phyloP scores from a whole-genome alignment of 2,888 invertebrate species.

The Odontocolon sp. region DNA sequence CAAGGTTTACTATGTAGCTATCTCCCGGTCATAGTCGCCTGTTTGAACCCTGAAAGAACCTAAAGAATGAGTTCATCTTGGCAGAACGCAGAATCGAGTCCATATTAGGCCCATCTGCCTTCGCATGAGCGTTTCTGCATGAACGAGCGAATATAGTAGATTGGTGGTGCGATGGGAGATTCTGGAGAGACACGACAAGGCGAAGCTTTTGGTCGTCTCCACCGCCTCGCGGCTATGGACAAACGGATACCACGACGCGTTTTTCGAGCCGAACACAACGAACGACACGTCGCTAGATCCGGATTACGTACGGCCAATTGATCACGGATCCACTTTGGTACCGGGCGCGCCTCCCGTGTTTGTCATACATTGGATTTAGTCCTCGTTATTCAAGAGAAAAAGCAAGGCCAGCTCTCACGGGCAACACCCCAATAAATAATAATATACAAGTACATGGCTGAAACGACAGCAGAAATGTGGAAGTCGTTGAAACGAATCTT shows the following conservation, averaged over 20 bases:
- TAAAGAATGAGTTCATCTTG: constrained; percentile 76
- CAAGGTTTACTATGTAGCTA: constrained; percentile 3
- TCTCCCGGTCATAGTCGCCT: constrained; percentile 9
- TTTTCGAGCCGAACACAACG: constrained; percentile 9
- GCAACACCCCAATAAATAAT: constrained; percentile 31
- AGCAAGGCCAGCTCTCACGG: constrained; percentile 8
- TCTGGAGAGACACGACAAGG: constrained; percentile 50
- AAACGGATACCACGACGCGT: constrained; percentile 53
- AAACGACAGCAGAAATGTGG: not conserved
- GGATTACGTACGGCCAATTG: constrained; percentile 80
- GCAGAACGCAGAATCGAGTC: constrained; percentile 74
- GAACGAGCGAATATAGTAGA: constrained; percentile 69
- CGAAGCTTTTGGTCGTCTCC: constrained; percentile 52
- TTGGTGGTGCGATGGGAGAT: no score
- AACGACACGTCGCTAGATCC: constrained; percentile 65
- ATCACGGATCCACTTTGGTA: constrained; percentile 76
- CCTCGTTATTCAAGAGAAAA: constrained; percentile 1
- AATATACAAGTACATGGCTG: not conserved
- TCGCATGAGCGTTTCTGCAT: constrained; percentile 74
- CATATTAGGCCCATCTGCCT: constrained; percentile 80
- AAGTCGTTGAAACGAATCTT: constrained; percentile 31
- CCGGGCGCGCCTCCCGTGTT: constrained; percentile 77
- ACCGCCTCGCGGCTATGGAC: constrained; percentile 57
- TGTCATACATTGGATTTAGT: constrained; percentile 67
- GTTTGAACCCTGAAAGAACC: constrained; percentile 37